phyloP scores from a whole-genome alignment of 2,888 invertebrate genomes.

The Archaeoteleia sp. region DNA sequence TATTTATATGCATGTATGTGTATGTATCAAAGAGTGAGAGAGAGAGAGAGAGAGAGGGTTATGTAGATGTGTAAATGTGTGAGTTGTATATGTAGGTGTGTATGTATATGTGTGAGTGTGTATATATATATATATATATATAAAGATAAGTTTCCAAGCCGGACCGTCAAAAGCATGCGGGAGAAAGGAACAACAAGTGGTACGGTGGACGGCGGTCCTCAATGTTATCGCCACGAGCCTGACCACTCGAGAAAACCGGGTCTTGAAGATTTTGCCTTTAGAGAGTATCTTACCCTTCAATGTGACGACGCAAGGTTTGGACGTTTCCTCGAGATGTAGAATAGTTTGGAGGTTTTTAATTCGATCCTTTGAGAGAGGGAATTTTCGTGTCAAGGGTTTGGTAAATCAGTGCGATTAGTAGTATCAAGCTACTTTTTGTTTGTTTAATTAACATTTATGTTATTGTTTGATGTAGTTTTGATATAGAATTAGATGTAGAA shows the following conservation, averaged over 20 bases:
- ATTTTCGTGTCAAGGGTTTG: constrained; percentile 27
- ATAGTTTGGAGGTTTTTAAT: too few species aligned
- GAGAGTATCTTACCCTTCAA: constrained; percentile 35
- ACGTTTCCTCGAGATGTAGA: too few species aligned
- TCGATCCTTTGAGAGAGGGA: constrained; percentile 22
- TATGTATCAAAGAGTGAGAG: too few species aligned
- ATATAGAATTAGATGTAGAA: too few species aligned
- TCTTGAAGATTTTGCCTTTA: constrained; percentile 40
- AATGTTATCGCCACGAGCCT: constrained; percentile 50
- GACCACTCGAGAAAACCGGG: constrained; percentile 51
- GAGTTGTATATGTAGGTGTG: too few species aligned
- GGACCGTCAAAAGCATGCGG: constrained; percentile 49
- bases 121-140: constrained; percentile 37
- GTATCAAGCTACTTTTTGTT: too few species aligned
- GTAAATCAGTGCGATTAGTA: too few species aligned
- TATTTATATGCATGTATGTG: too few species aligned
- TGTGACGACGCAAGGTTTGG: constrained; percentile 28
- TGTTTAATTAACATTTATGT: too few species aligned
- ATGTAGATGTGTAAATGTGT: too few species aligned
- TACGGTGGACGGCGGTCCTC: constrained; percentile 47
- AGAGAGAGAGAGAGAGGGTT: too few species aligned
- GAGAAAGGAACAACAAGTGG: constrained; percentile 66
- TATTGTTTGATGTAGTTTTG: not conserved
- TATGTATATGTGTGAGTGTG: constrained; percentile 46
- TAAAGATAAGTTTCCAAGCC: constrained; percentile 41